Evolutionary conservation across 2,797 vertebrate genomes (phyloP).

Genomic region (Allobates femoralis): DNA sequence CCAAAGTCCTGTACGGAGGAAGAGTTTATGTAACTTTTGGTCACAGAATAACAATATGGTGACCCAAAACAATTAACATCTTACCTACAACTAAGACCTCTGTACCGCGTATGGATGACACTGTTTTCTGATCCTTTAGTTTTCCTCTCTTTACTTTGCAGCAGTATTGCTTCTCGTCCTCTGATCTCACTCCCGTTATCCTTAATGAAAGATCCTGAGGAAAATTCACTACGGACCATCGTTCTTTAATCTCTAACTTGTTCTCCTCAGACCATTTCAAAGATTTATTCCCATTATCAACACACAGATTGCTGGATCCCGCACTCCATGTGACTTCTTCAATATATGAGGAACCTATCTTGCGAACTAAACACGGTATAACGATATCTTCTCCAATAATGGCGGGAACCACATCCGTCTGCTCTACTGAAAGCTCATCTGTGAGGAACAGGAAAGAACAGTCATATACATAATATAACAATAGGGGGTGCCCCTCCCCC

Average conservation of each 20-base stretch:
- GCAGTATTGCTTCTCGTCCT: background rate
- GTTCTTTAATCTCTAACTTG: background rate
- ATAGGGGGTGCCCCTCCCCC: too few relatives aligned
- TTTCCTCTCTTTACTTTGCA: background rate
- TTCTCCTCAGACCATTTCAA: background rate
- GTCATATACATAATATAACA: background rate
- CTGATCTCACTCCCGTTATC: background rate
- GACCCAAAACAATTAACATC: too few relatives aligned
- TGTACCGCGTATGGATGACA: background rate
- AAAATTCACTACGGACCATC: background rate
- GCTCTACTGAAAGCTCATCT: conserved; percentile 13
- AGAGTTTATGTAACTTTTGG: too few relatives aligned
- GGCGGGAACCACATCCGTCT: conserved; percentile 23
- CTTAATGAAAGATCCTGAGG: conserved; percentile 11
- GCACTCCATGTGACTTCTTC: background rate
- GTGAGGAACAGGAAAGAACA: background rate
- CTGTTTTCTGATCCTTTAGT: fast-evolving
- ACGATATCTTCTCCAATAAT: background rate
- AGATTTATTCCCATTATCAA: background rate
- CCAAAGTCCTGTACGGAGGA: too few relatives aligned
- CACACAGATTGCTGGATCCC: background rate
- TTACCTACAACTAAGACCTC: conserved; percentile 6
- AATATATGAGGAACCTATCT: background rate
- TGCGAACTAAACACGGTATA: conserved; percentile 1
- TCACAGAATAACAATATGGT: too few relatives aligned